These are phyloP conservation scores for Notechis scutatus DNA, from an alignment of 2,113 vertebrate species.

Conservation along the genomic window DNA sequence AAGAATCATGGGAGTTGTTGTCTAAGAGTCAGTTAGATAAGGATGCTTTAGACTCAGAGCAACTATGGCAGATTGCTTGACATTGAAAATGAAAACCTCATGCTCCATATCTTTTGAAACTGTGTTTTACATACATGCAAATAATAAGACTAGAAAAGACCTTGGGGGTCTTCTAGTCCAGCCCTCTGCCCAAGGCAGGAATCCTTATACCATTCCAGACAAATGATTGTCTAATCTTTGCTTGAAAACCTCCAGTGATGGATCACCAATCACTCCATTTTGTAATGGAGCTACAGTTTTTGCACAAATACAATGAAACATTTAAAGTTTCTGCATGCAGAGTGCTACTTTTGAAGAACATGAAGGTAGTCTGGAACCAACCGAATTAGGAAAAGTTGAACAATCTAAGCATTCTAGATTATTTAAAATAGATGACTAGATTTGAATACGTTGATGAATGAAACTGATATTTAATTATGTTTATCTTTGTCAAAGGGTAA, in stretches of 20 bases:
- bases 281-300: background rate
- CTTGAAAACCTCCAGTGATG: background rate
- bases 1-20: background rate
- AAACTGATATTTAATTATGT: background rate
- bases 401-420: background rate
- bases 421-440: background rate
- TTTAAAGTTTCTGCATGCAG: background rate
- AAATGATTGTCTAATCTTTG: background rate
- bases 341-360: background rate
- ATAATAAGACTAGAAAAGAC: background rate
- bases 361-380: background rate
- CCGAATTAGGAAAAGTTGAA: background rate
- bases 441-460: background rate
- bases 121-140: background rate
- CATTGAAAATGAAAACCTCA: background rate
- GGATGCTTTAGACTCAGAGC: background rate
- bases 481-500: conserved; percentile 59
- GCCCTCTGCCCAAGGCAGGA: background rate
- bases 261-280: background rate
- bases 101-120: background rate
- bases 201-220: background rate
- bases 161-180: background rate
- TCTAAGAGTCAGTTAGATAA: background rate
- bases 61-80: background rate
- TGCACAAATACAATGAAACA: background rate